Base-by-base conservation (phyloP, 2,888 invertebrate genomes). In the Microchrysa polita region DNA sequence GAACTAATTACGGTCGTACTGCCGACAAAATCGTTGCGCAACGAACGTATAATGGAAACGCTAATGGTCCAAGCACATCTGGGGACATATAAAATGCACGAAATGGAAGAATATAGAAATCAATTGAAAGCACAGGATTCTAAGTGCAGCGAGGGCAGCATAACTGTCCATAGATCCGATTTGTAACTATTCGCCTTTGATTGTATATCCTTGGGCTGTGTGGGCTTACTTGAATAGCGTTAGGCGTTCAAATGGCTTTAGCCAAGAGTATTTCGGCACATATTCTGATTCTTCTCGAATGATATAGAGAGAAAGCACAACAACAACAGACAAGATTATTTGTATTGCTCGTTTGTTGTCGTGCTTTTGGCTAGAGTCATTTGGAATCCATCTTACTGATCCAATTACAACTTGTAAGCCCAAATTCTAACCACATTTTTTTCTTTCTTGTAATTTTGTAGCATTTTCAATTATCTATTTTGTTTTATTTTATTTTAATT, bases 1-100 rank as follows among this genome's bases (percentile, higher is more conserved):
- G 96, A 96, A 86, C 88, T 96, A 79, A 94, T 96, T 77, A 95
- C 94, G 87, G 95, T 95, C 81, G 96, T 96, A 76, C 87, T 96
- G 79, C 96, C 96, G 63, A 94, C 95, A 75, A 96, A 96, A 83
- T 94, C 95, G 61, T 94, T 96, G 80, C 94, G 93, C 83, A 95
- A 96, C 85, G 96, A 96, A 84, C 88, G 93, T 73, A 96, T 96
- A 79, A 87, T 96, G 81, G 95, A 96, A 83, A 96, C 96, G 4
- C 87, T 96, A 63, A 95, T 95, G 93, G 93, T 92, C 85, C 96
- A 96, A 86, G 96, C 96, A 69, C 95, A 95, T 84, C 91, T 94
- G 1, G 96, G 96, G 59, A 95, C 95, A 89, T 96, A 95, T 86
- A 89, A 95, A 75, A 93, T 96, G 82, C 94, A 95, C 82, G 95